phyloP scores from a whole-genome alignment of 1,140 invertebrate genomes.

The Drosophila nannoptera region DNA sequence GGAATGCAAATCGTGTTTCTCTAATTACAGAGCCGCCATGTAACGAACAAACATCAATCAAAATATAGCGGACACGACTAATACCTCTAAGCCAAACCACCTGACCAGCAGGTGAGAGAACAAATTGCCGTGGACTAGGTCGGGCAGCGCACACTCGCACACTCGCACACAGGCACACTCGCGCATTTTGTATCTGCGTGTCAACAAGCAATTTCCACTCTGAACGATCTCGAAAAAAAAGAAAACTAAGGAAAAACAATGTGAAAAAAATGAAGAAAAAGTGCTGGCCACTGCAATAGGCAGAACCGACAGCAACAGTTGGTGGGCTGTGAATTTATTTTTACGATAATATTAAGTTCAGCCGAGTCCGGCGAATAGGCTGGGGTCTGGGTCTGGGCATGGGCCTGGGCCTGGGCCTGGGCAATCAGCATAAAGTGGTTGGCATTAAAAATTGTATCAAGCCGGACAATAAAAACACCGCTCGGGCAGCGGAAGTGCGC shows the following conservation, averaged over 20 bases:
- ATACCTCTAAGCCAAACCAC: conserved; percentile 8
- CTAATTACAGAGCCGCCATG: conserved; percentile 53
- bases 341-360: conserved; percentile 72
- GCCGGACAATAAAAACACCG: conserved; percentile 72
- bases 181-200: conserved; percentile 49
- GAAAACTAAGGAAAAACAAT: conserved; percentile 7
- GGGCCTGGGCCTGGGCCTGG: conserved; percentile 39
- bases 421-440: conserved; percentile 76
- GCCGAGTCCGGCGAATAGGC: conserved; percentile 29
- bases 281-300: conserved; percentile 38
- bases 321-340: conserved; percentile 56
- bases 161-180: background rate
- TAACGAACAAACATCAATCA: conserved; percentile 68
- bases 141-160: conserved; percentile 47
- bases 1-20: conserved; percentile 64
- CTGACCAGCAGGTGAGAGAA: conserved; percentile 58
- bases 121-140: conserved; percentile 71
- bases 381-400: conserved; percentile 43
- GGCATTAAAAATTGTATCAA: conserved; percentile 72
- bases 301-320: conserved; percentile 58
- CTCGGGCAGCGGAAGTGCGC: conserved; percentile 54
- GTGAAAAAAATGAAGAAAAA: conserved; percentile 33
- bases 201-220: conserved; percentile 74
- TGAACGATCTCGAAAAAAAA: conserved; percentile 44
- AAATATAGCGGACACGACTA: conserved; percentile 34